Evolutionary conservation across 1,140 invertebrate genomes (phyloP), one percentile per base, ranked within the genome.

Genomic region (Neotoxoptera formosana): DNA sequence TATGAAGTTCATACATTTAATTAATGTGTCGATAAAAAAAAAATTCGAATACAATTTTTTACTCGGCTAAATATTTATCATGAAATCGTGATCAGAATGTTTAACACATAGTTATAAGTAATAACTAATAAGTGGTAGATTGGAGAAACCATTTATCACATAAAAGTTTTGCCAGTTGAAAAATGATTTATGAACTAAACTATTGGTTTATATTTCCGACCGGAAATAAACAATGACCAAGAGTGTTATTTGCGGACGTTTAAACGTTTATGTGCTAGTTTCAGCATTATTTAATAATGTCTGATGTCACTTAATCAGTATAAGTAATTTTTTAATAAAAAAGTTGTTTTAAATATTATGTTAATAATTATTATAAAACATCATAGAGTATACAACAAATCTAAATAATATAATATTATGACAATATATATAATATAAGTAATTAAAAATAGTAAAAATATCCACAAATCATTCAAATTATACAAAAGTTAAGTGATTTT

Each of bases 151-250:
- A 88, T 51, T 88, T 48, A 88, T 51, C 47, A 88, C 45, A 21
- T 88, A 34, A 88, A 88, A 51, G 45, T 88, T 88, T 88, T 48
- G 47, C 45, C 47, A 48, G 47, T n/a, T 51, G 11, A 2, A 88
- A 51, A 88, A 88, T 88, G 47, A 88, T 88, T 88, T 88, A 88
- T 88, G 86, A 51, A 88, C 86, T n/a, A 48, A n/a, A 20, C 86
- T 51, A n/a, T 88, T 88, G 86, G 47, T 88, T 47, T 88, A 88
- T 88, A 88, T 88, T 51, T 88, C 86, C 47, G 86, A 88, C 47
- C 45, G 86, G 86, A 88, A 88, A 88, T 51, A n/a, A 88, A 88
- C 45, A 88, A 88, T 88, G 86, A 51, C 47, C 30, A 88, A 51
- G 30, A 88, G 47, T 88, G 86, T 48, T 48, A 20, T 88, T 48